phyloP scores from a whole-genome alignment of 1,140 invertebrate species.

The Heliconius nattereri region DNA sequence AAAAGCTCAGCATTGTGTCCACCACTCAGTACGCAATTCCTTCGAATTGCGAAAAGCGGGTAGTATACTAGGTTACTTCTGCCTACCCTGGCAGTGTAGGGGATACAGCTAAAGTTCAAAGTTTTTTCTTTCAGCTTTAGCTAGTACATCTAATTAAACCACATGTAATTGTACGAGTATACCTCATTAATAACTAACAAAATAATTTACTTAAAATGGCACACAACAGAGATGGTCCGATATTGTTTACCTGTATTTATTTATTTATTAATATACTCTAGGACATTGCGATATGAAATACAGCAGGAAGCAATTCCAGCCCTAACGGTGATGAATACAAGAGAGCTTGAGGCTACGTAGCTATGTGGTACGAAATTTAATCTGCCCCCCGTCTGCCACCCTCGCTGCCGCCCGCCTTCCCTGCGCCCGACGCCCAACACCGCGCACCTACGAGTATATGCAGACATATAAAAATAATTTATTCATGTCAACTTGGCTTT shows the following conservation, averaged over 20 bases:
- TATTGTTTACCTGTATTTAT: slow-evolving; percentile 23
- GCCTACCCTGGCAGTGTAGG: no score
- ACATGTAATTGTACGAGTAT: background rate
- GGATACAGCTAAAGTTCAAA: no score
- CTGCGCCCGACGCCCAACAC: slow-evolving; percentile 31
- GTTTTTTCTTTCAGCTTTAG: no score
- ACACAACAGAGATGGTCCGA: background rate
- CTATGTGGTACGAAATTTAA: slow-evolving; percentile 73
- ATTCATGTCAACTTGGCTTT: slow-evolving; percentile 41
- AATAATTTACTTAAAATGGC: background rate
- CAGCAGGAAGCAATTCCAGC: slow-evolving; percentile 60
- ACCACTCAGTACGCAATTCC: no score
- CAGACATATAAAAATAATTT: slow-evolving; percentile 41
- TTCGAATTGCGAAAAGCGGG: no score
- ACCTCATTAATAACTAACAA: no score
- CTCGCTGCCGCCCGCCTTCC: slow-evolving; percentile 37
- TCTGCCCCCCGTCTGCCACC: slow-evolving; percentile 70
- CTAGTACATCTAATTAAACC: no score
- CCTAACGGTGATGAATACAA: slow-evolving; percentile 71
- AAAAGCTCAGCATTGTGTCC: no score
- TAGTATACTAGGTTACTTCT: no score
- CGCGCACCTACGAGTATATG: slow-evolving; percentile 35
- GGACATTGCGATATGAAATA: slow-evolving; percentile 41
- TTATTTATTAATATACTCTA: slow-evolving; percentile 9
- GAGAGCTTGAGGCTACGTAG: slow-evolving; percentile 59